Conservation (phyloP, 1,140 invertebrate species). For the Leptinotarsa defecta region DNA sequence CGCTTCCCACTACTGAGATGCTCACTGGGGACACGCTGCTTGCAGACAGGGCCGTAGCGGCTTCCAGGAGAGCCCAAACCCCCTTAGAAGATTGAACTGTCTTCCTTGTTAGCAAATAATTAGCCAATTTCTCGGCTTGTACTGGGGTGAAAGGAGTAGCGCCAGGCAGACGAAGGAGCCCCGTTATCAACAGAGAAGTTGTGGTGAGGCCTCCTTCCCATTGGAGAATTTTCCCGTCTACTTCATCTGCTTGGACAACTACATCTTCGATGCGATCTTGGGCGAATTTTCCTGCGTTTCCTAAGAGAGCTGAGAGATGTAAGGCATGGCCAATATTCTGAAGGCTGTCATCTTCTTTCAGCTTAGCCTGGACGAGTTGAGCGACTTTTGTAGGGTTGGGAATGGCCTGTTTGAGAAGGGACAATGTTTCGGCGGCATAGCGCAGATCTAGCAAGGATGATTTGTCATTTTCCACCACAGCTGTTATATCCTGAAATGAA, state of each 20-base stretch:
- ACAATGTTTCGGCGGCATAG: constrained; percentile 50
- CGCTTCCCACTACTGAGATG: constrained; percentile 75
- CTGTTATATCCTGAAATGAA: constrained; percentile 41
- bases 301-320: constrained; percentile 73
- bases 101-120: constrained; percentile 88
- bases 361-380: constrained; percentile 44
- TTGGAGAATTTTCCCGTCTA: constrained; percentile 84
- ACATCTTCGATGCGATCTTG: constrained; percentile 86
- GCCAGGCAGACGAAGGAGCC: constrained; percentile 77
- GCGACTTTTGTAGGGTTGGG: constrained; percentile 48
- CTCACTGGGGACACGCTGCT: constrained; percentile 59
- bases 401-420: constrained; percentile 42
- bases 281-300: constrained; percentile 71
- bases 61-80: constrained; percentile 77
- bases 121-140: constrained; percentile 88
- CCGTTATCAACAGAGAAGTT: constrained; percentile 71
- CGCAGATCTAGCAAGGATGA: constrained; percentile 44
- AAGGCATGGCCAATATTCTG: constrained; percentile 83
- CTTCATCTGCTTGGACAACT: constrained; percentile 92
- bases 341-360: constrained; percentile 53
- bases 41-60: constrained; percentile 61
- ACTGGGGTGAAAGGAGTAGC: constrained; percentile 71
- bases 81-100: constrained; percentile 87
- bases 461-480: constrained; percentile 44
- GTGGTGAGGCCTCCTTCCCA: constrained; percentile 85